Base-by-base conservation (phyloP, 2,888 invertebrate genomes). In the Lasioglossum villosulum region DNA sequence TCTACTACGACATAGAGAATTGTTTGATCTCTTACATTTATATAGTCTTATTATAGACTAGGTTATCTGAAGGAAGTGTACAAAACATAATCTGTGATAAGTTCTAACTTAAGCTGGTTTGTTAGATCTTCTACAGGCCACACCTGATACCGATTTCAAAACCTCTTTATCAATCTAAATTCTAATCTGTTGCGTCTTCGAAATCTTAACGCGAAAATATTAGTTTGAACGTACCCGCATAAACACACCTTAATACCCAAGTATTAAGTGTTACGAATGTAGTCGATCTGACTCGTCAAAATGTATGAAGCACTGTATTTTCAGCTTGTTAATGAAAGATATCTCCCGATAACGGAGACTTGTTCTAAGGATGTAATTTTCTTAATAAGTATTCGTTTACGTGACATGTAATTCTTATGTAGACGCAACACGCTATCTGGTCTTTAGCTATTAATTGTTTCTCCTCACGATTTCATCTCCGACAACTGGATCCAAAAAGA, bases 381-480 rank as follows among this genome's bases (percentile, higher is more conserved):
- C 37, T 23, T 45, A 27, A 48, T 63, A 63, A 19, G 34, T 75
- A 23, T 52, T 27, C 42, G n/a, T 56, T 70, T 75, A 83, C 75
- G 59, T 70, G 75, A 75, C 78, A 79, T 48, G 56, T 27, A 27
- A 63, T 71, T 75, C 52, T n/a, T 30, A 37, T 30, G 34, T 39
- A 27, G 19, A 14, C 34, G 56, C 16, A 34, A 4, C 72, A 74
- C 73, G 68, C 82, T 56, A 74, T 27, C 59, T 23, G 27, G 23
- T 52, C 56, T 63, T 81, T n/a, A 59, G 37, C 23, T 34, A 70
- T 85, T 85, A 84, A 80, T 83, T 75, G 56, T 73, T 48, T 56
- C 42, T 81, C 72, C 72, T 83, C 81, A 78, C 78, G 68, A 75
- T 34, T 39, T 39, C 63, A n/a, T 30, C 70, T 48, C 56, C 45